Evolutionary conservation across 2,888 invertebrate species (phyloP).

Genomic region (Acanthococcus lagerstroemiae): DNA sequence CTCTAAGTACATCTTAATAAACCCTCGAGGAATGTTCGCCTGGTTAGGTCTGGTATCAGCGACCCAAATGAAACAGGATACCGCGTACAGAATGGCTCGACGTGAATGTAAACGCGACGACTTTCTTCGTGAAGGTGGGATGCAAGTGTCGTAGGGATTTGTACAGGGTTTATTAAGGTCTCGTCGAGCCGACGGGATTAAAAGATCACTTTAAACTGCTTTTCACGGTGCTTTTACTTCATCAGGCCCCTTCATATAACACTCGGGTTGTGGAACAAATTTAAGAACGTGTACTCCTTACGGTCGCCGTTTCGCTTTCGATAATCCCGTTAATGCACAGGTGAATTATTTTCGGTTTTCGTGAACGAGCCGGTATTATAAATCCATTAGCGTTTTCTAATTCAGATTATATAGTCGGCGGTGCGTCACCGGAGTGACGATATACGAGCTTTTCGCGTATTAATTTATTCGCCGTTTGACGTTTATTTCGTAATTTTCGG

Average conservation of each 20-base stretch:
- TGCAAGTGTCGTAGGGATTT: conserved; percentile 18
- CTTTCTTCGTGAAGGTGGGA: conserved; percentile 17
- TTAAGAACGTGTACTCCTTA: conserved; percentile 11
- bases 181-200: conserved; percentile 19
- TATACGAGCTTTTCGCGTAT: too few species aligned
- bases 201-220: conserved; percentile 26
- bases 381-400: conserved; percentile 19
- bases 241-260: conserved; percentile 13
- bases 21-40: too few species aligned
- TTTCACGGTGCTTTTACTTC: conserved; percentile 18
- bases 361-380: conserved; percentile 12
- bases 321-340: conserved; percentile 22
- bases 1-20: too few species aligned
- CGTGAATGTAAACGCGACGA: too few species aligned
- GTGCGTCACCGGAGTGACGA: too few species aligned
- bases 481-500: too few species aligned
- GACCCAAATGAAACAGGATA: too few species aligned
- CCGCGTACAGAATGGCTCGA: too few species aligned
- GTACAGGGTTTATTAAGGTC: conserved; percentile 16
- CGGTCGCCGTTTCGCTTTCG: background rate
- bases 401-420: too few species aligned
- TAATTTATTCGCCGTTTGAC: too few species aligned
- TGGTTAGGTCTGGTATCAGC: too few species aligned
- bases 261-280: conserved; percentile 21
- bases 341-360: conserved; percentile 21